Percentiles rank a stretch among this genome's conserved stretches.
Conservation (phyloP, 2,113 vertebrate species). For the Rhinoderma darwinii region DNA sequence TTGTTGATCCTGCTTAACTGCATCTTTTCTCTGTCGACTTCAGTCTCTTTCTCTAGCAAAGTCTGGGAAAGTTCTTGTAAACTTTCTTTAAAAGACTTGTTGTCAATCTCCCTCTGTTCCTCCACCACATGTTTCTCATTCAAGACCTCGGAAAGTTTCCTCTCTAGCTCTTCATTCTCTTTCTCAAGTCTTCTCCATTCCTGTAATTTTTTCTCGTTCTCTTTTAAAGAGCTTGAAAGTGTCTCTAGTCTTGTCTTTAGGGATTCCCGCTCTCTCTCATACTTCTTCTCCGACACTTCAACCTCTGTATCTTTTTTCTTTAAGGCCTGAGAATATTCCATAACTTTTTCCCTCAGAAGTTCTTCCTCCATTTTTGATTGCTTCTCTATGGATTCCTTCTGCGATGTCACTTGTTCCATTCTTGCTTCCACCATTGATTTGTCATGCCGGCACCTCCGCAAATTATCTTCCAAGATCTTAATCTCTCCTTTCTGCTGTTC, state of each 20-base stretch:
- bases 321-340: background rate
- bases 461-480: background rate
- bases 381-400: constrained; percentile 2
- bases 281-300: constrained; percentile 63
- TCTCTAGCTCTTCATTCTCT: background rate
- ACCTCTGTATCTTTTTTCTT: constrained; percentile 54
- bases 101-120: constrained; percentile 66
- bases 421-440: background rate
- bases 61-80: background rate
- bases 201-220: background rate
- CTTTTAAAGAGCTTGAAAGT: background rate
- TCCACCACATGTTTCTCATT: constrained; percentile 62
- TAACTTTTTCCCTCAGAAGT: background rate
- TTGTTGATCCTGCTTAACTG: constrained; percentile 16
- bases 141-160: constrained; percentile 20
- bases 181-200: background rate
- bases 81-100: constrained; percentile 54
- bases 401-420: background rate
- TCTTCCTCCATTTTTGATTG: background rate
- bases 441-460: background rate
- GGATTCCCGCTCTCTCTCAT: constrained; percentile 3
- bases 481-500: constrained; percentile 18
- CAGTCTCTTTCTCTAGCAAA: background rate
- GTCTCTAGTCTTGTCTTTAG: background rate
- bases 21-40: background rate